These are phyloP conservation scores for Pinctada fucata DNA, from an alignment of 2,888 invertebrate genomes.

Conservation along the genomic window DNA sequence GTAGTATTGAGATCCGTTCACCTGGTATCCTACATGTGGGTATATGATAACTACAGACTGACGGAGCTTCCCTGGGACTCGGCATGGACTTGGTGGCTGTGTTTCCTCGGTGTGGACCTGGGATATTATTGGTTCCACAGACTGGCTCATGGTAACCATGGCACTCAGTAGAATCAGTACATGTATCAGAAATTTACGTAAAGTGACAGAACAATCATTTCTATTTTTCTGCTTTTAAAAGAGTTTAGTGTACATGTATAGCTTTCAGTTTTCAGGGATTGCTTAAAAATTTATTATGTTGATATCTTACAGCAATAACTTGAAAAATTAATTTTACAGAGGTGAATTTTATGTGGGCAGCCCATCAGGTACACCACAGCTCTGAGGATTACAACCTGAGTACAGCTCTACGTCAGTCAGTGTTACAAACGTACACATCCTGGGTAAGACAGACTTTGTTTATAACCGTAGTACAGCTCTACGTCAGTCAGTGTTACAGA, in stretches of 20 bases:
- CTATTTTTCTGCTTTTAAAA: no score
- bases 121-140: conserved; percentile 94
- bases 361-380: conserved; percentile 76
- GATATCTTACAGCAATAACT: no score
- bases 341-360: conserved; percentile 75
- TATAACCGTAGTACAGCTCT: conserved; percentile 75
- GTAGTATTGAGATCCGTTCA: conserved; percentile 56
- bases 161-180: neutral
- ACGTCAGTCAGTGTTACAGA: conserved; percentile 71
- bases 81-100: conserved; percentile 87
- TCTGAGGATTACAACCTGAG: conserved; percentile 75
- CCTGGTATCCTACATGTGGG: conserved; percentile 79
- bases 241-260: no score
- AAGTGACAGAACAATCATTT: no score
- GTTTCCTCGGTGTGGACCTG: conserved; percentile 84
- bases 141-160: conserved; percentile 87
- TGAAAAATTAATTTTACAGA: conserved; percentile 69
- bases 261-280: no score
- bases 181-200: neutral
- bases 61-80: conserved; percentile 87
- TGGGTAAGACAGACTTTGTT: conserved; percentile 59
- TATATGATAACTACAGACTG: conserved; percentile 86
- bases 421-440: conserved; percentile 60
- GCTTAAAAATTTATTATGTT: no score
- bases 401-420: conserved; percentile 74